A percentile compares a stretch with the other conserved stretches of the same genome.
Conservation (phyloP, 2,113 vertebrate species). For the Coracopsis vasa region DNA sequence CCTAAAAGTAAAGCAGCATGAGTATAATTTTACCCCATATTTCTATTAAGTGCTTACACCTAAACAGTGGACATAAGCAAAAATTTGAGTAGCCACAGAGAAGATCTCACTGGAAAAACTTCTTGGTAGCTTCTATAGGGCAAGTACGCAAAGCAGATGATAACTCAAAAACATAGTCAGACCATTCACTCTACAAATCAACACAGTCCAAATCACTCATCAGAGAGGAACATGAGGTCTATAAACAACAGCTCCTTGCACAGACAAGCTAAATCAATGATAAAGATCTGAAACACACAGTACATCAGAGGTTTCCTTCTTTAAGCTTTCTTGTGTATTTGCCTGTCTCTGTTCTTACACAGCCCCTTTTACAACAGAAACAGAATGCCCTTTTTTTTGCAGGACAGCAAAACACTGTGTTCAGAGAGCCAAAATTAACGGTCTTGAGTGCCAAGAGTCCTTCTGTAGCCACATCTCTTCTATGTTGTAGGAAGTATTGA, state of each 20-base stretch:
- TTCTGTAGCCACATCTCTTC: constrained; percentile 13
- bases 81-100: not conserved
- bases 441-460: not conserved
- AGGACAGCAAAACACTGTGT: constrained; percentile 1
- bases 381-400: not conserved
- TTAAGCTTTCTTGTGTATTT: constrained; percentile 19
- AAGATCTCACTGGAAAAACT: not conserved
- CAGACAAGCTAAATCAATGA: not conserved
- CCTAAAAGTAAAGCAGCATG: not conserved
- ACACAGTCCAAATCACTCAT: not conserved
- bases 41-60: not conserved
- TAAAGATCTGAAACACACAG: constrained; percentile 30
- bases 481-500: not conserved
- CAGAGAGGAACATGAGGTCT: not conserved
- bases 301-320: constrained; percentile 11
- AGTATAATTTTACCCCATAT: not conserved
- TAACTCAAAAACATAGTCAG: not conserved
- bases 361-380: not conserved
- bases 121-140: not conserved
- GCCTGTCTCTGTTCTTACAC: not conserved
- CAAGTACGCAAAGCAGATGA: not conserved
- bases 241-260: constrained; percentile 4
- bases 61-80: not conserved
- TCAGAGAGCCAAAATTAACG: not conserved
- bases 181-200: not conserved